A percentile compares a stretch with the other conserved stretches of the same genome.
phyloP scores from a whole-genome alignment of 2,888 invertebrate genomes.

The Lagria hirta region DNA sequence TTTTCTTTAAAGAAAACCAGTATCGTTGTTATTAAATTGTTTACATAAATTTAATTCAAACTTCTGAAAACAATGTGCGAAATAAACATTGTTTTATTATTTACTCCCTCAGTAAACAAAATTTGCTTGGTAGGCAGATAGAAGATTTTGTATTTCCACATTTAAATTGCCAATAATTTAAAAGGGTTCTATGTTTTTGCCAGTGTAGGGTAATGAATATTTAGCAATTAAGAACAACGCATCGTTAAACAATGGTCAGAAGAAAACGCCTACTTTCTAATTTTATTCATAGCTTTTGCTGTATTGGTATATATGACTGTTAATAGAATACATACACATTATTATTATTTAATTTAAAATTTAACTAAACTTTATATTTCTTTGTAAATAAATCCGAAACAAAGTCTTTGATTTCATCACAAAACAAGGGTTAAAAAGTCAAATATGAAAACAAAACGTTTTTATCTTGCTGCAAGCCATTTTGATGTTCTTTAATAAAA shows the following conservation, averaged over 20 bases:
- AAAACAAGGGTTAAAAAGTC: constrained; percentile 7
- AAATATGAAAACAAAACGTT: constrained; percentile 18
- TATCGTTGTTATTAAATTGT: too few relatives aligned
- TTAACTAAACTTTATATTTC: too few relatives aligned
- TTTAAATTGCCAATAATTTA: constrained; percentile 16
- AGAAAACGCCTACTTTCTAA: constrained; percentile 23
- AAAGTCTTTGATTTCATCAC: constrained; percentile 18
- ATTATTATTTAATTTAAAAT: too few relatives aligned
- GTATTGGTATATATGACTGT: too few relatives aligned
- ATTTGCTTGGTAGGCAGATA: constrained; percentile 1
- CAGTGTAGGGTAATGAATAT: constrained; percentile 16
- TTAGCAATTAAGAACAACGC: constrained; percentile 21
- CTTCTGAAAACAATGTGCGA: too few relatives aligned
- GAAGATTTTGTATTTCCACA: too few relatives aligned
- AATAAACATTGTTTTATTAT: constrained; percentile 19
- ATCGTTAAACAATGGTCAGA: constrained; percentile 20
- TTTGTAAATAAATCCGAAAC: constrained; percentile 4
- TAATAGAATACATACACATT: too few relatives aligned
- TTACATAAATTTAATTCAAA: too few relatives aligned
- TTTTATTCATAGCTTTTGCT: constrained; percentile 22
- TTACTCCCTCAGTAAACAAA: constrained; percentile 31
- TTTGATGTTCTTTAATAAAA: constrained; percentile 26
- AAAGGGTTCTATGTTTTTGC: constrained; percentile 17
- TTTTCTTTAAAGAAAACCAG: too few relatives aligned
- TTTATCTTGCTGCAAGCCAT: constrained; percentile 10